Percentiles rank a stretch among this genome's conserved stretches.
These are phyloP conservation scores for Diplolepis rosae DNA, from an alignment of 2,888 invertebrate genomes.

Conservation along the genomic window DNA sequence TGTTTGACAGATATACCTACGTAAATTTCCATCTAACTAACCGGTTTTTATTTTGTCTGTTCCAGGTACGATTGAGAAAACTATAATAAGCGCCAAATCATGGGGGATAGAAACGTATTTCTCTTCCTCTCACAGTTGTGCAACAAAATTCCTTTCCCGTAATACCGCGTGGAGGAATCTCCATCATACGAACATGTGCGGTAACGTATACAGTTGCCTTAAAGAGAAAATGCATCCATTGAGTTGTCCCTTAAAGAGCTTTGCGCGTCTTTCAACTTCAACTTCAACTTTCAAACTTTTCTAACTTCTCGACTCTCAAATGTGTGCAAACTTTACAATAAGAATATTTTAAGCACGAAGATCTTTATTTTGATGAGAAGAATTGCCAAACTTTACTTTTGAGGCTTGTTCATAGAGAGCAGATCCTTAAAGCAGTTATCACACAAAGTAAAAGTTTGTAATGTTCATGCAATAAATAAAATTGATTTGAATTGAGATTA, in stretches of 20 bases:
- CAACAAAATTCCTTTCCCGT: slow-evolving; percentile 22
- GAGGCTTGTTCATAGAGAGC: background rate
- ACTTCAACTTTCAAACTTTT: slow-evolving; percentile 6
- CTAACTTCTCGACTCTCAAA: background rate
- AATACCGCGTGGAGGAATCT: background rate
- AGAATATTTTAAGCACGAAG: background rate
- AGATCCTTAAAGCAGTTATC: too few species aligned
- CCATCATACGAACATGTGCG: background rate
- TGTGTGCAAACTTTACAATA: background rate
- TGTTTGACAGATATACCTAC: slow-evolving; percentile 10
- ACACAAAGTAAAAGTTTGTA: too few species aligned
- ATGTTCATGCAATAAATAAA: too few species aligned
- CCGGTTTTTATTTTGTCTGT: slow-evolving; percentile 27
- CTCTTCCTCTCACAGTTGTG: background rate
- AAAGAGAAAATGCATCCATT: slow-evolving; percentile 13
- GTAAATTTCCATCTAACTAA: slow-evolving; percentile 14
- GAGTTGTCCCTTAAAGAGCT: background rate
- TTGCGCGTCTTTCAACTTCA: background rate
- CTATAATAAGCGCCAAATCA: slow-evolving; percentile 29
- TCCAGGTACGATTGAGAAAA: slow-evolving; percentile 15
- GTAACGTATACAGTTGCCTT: background rate
- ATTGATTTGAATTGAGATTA: too few species aligned
- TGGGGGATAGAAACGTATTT: background rate
- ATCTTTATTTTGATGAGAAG: background rate
- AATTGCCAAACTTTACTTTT: background rate